Percentiles rank a stretch among this genome's conserved stretches.
Conservation (phyloP, 2,797 vertebrate species). For the Anas georgica region DNA sequence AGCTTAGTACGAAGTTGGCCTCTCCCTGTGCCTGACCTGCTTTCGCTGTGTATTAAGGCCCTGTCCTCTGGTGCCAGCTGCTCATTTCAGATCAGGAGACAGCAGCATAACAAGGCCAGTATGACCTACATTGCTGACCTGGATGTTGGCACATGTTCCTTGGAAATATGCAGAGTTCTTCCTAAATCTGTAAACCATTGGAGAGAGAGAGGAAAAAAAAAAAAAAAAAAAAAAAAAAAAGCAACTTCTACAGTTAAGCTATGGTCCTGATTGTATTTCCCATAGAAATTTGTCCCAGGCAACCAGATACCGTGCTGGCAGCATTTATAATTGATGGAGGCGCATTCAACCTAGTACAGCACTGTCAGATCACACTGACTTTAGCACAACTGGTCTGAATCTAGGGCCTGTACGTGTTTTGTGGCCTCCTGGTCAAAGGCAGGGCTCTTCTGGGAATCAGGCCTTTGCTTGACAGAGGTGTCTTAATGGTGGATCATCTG, state of each 20-base stretch:
- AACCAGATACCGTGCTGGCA: neutral
- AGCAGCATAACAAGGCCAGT: rapidly evolving
- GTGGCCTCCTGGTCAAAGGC: neutral
- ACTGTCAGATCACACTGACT: too few species aligned
- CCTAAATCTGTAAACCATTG: neutral
- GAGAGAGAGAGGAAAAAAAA: too few species aligned
- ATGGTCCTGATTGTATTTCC: neutral
- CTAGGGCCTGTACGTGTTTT: too few species aligned
- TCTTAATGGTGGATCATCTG: neutral
- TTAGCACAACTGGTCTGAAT: neutral
- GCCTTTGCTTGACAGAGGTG: neutral
- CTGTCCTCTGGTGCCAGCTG: neutral
- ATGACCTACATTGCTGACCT: neutral
- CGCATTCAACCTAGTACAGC: neutral
- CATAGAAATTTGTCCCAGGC: neutral
- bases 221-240: neutral
- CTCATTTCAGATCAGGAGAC: neutral
- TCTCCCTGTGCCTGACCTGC: neutral
- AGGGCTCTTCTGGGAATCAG: neutral
- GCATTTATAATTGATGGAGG: neutral
- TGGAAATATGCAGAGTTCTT: neutral
- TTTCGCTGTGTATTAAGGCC: neutral
- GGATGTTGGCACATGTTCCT: neutral
- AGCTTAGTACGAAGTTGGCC: neutral
- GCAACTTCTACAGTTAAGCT: neutral